Conservation (phyloP, 2,888 invertebrate species). For the Epistrophe grossulariae region DNA sequence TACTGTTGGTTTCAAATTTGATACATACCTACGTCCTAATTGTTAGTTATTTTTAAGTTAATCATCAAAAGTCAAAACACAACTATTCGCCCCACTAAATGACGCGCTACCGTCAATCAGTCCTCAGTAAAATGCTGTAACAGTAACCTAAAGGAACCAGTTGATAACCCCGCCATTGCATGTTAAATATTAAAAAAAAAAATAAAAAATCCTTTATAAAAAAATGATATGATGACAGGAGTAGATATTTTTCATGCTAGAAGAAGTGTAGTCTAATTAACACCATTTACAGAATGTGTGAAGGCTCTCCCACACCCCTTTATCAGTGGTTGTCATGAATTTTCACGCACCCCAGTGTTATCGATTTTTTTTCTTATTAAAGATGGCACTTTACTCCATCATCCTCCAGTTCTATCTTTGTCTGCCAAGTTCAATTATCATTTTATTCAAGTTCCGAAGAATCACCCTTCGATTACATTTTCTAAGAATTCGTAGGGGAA, state of each 20-base stretch:
- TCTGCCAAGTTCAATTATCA: constrained; percentile 24
- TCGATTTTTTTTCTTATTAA: constrained; percentile 45
- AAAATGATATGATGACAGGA: too few species aligned
- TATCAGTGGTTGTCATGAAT: neutral
- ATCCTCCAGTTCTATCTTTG: constrained; percentile 13
- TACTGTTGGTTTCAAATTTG: too few species aligned
- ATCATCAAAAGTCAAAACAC: too few species aligned
- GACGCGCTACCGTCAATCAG: too few species aligned
- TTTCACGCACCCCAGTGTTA: constrained; percentile 43
- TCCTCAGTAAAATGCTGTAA: too few species aligned
- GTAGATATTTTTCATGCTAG: neutral
- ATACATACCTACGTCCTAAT: too few species aligned
- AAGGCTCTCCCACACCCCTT: neutral
- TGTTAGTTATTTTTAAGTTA: too few species aligned
- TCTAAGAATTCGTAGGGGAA: constrained; percentile 54
- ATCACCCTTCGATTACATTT: constrained; percentile 37
- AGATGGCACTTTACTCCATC: constrained; percentile 31
- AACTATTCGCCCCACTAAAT: too few species aligned
- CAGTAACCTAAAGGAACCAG: too few species aligned
- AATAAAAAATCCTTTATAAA: too few species aligned
- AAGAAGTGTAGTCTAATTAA: neutral
- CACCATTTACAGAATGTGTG: constrained; percentile 2
- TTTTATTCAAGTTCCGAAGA: constrained; percentile 22
- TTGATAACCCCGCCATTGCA: too few species aligned
- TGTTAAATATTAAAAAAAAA: too few species aligned